Evolutionary conservation across 2,113 vertebrate genomes (phyloP).

Genomic region (Chaetodon trifascialis): DNA sequence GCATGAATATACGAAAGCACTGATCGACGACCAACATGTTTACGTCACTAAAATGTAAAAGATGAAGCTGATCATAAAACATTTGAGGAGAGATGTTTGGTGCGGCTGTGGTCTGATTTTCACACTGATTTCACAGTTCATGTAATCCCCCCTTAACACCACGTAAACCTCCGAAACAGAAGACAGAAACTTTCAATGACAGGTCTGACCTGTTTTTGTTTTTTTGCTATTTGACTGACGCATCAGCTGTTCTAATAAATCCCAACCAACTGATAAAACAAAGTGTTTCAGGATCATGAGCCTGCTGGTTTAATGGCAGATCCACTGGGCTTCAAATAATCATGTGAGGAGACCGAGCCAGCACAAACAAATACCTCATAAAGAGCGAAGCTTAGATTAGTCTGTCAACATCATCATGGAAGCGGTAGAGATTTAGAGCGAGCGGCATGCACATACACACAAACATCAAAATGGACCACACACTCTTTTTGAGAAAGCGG

Average conservation of each 20-base stretch:
- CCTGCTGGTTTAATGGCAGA: constrained; percentile 51
- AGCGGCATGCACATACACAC: constrained; percentile 67
- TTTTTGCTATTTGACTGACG: constrained; percentile 20
- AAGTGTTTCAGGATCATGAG: constrained; percentile 34
- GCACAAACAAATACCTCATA: constrained; percentile 72
- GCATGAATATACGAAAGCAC: constrained; percentile 18
- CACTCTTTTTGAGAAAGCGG: constrained; percentile 62
- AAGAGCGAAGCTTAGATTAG: constrained; percentile 59
- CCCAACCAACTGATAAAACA: constrained; percentile 59
- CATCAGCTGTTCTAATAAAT: constrained; percentile 35
- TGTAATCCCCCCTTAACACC: neutral
- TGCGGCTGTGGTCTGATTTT: constrained; percentile 49
- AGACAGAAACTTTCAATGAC: constrained; percentile 7
- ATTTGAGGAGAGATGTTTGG: constrained; percentile 59
- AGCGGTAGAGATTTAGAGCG: constrained; percentile 63
- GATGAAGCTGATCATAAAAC: neutral
- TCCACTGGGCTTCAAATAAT: constrained; percentile 50
- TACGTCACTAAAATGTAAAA: neutral
- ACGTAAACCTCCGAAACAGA: neutral
- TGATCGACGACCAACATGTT: neutral
- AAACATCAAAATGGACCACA: constrained; percentile 37
- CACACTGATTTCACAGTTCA: neutral
- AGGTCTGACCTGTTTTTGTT: neutral
- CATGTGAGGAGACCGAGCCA: constrained; percentile 51
- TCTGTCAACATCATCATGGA: constrained; percentile 51